Evolutionary conservation across 2,888 invertebrate species (phyloP).

Genomic region (Schizaphis graminum): DNA sequence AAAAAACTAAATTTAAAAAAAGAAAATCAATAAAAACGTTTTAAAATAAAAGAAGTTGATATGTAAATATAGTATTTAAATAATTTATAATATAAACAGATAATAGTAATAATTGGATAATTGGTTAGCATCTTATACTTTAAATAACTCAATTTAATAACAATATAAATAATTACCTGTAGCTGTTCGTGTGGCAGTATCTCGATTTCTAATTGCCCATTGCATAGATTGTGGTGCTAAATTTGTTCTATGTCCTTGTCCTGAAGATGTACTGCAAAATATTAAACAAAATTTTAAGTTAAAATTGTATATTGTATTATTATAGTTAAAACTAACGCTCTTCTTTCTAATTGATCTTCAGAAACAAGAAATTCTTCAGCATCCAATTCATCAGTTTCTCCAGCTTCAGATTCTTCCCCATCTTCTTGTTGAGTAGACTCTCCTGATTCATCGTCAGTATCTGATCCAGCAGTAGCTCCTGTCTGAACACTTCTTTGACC

Average conservation of each 20-base stretch:
- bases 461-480: constrained; percentile 93
- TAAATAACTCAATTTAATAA: neutral
- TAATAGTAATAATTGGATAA: neutral
- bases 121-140: neutral
- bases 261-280: constrained; percentile 63
- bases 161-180: constrained; percentile 68
- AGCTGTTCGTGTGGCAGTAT: constrained; percentile 74
- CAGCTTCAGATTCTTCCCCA: constrained; percentile 93
- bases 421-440: constrained; percentile 90
- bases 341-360: constrained; percentile 88
- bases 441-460: constrained; percentile 94
- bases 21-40: neutral
- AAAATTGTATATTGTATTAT: constrained; percentile 48
- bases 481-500: constrained; percentile 80
- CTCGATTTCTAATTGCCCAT: constrained; percentile 92
- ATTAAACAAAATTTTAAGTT: constrained; percentile 7
- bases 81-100: too few relatives aligned
- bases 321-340: constrained; percentile 73
- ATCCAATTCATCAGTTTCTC: constrained; percentile 92
- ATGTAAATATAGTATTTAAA: too few relatives aligned
- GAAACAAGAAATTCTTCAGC: constrained; percentile 83
- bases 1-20: neutral
- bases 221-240: constrained; percentile 96
- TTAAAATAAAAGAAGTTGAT: neutral
- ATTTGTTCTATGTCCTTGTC: constrained; percentile 79